Evolutionary conservation across 2,888 invertebrate species (phyloP), one percentile per base, ranked within the genome.

Genomic region (Sphaerophoria rueppellii): DNA sequence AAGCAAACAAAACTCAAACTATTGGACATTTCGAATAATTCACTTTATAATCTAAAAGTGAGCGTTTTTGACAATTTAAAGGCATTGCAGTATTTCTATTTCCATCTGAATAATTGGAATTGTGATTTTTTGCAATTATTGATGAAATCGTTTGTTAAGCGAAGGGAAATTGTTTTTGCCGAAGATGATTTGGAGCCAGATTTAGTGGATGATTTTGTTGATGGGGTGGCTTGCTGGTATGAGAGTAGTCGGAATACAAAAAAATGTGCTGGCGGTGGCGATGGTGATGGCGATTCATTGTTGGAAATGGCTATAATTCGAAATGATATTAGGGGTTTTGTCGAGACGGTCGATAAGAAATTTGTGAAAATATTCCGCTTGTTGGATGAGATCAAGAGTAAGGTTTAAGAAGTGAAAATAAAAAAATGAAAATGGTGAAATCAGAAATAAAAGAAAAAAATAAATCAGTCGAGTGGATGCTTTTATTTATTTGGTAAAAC

Each of bases 71-170:
- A 91, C 24, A 89, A 87, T 71, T 80, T 91, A 35, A 91, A 90
- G 88, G 85, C 88, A 14, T 82, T 91, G 88, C 89, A 91, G 87
- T 91, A 90, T 87, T 91, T 91, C 86, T 89, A 91, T 87, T 91
- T 91, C 87, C 89, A 91, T 82, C 89, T 89, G 86, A 91, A 91
- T 71, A 91, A 91, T 63, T 91, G 91, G 91, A 91, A 91, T 50
- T 91, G 91, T 71, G 91, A 91, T 67, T 91, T 91, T 55, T 85
- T 91, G 50, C 91, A 91, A 78, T 79, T 91, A 60, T 57, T 91
- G 63, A 91, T 91, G 90, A 90, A 87, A 57, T 90, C 91, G 35
- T 90, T 90, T 82, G 91, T 91, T 0, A 91, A 91, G 60, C 89
- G 89, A 9, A 89, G 89, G 7, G 91, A 91, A 16, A 89, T 91